Conservation (phyloP, 2,888 invertebrate genomes). For the Drosophila aldrichi region DNA sequence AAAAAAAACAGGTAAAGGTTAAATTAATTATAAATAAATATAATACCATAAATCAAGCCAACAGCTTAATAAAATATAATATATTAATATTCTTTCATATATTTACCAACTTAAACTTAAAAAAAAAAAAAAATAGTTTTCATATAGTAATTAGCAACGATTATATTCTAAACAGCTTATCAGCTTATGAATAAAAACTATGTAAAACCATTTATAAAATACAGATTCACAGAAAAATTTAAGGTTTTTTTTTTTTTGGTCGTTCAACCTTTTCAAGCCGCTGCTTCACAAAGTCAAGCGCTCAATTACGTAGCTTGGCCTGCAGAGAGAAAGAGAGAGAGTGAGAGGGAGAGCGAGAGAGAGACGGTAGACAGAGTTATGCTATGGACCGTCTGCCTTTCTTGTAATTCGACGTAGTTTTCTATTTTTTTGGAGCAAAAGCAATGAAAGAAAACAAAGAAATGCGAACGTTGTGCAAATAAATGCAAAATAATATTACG, state of each 20-base stretch:
- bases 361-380: background rate
- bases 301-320: conserved; percentile 67
- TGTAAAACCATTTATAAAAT: conserved; percentile 43
- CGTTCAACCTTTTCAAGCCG: conserved; percentile 36
- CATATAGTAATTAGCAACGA: background rate
- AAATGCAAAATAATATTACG: conserved; percentile 81
- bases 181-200: background rate
- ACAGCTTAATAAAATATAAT: background rate
- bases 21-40: too few relatives aligned
- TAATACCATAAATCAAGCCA: background rate
- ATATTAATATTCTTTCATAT: background rate
- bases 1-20: too few relatives aligned
- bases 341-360: background rate
- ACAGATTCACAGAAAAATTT: conserved; percentile 42
- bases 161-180: background rate
- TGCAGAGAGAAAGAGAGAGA: background rate
- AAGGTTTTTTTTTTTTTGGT: conserved; percentile 27
- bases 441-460: conserved; percentile 62
- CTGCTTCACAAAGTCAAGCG: conserved; percentile 62
- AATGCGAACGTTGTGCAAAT: conserved; percentile 72
- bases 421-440: conserved; percentile 32
- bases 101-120: background rate
- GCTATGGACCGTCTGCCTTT: conserved; percentile 40
- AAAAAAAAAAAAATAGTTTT: background rate
- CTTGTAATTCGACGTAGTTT: conserved; percentile 65